phyloP scores from a whole-genome alignment of 2,113 vertebrate species.

The Hydrochoerus hydrochaeris region DNA sequence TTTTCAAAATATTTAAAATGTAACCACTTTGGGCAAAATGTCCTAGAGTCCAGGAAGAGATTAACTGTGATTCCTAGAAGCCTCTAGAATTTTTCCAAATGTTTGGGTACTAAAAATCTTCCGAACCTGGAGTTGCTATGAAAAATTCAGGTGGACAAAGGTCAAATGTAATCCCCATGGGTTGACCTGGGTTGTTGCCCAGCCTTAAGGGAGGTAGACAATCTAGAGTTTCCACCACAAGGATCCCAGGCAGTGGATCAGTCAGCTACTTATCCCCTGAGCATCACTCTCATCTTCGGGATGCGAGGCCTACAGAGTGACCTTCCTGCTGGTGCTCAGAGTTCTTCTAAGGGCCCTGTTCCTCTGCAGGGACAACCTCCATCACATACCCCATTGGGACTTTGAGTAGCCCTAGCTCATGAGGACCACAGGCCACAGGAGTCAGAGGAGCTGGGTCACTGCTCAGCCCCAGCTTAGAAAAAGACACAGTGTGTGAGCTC shows the following conservation, averaged over 20 bases:
- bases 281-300: not conserved
- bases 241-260: not conserved
- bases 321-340: not conserved
- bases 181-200: not conserved
- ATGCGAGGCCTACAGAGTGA: not conserved
- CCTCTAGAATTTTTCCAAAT: not conserved
- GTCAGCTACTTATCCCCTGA: not conserved
- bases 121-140: not conserved
- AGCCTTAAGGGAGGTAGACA: not conserved
- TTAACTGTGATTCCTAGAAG: not conserved
- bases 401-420: not conserved
- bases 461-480: not conserved
- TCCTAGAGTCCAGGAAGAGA: not conserved
- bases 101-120: not conserved
- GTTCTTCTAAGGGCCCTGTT: too few species aligned
- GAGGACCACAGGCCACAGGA: not conserved
- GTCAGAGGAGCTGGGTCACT: not conserved
- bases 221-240: not conserved
- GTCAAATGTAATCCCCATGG: not conserved
- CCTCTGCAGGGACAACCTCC: not conserved
- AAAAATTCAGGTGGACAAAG: not conserved
- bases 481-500: not conserved
- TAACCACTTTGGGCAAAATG: not conserved
- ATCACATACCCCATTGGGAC: not conserved
- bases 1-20: slow-evolving; percentile 40